A percentile compares a stretch with the other conserved stretches of the same genome.
phyloP scores from a whole-genome alignment of 2,113 vertebrate genomes.

The Odobenus rosmarus region DNA sequence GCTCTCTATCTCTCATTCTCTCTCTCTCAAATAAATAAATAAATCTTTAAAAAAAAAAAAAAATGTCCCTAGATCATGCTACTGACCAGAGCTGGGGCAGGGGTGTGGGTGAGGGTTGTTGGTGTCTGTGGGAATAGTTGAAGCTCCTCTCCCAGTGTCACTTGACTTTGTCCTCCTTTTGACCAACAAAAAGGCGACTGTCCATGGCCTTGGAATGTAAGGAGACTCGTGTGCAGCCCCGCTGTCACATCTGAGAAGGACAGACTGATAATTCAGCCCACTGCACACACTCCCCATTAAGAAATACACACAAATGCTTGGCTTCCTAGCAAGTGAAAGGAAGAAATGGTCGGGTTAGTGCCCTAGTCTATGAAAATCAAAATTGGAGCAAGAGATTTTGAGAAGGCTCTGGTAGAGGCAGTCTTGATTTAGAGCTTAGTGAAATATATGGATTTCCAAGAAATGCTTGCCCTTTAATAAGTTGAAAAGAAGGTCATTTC shows the following conservation, averaged over 20 bases:
- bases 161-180: neutral
- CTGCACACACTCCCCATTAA: too few relatives aligned
- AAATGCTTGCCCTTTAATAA: slow-evolving; percentile 67
- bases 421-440: slow-evolving; percentile 57
- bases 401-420: neutral
- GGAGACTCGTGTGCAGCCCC: neutral
- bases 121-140: neutral
- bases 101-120: neutral
- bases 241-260: neutral
- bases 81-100: neutral
- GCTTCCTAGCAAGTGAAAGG: neutral
- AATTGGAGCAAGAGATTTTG: neutral
- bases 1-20: too few relatives aligned
- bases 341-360: neutral
- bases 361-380: neutral
- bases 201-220: neutral
- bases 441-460: slow-evolving; percentile 61
- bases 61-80: neutral
- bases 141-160: neutral
- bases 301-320: neutral
- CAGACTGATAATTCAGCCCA: neutral
- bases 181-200: neutral
- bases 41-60: too few relatives aligned
- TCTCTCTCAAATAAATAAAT: too few relatives aligned
- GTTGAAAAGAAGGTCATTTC: slow-evolving; percentile 70